Base-by-base conservation (phyloP, 2,113 vertebrate species). In the Tetrao urogallus region DNA sequence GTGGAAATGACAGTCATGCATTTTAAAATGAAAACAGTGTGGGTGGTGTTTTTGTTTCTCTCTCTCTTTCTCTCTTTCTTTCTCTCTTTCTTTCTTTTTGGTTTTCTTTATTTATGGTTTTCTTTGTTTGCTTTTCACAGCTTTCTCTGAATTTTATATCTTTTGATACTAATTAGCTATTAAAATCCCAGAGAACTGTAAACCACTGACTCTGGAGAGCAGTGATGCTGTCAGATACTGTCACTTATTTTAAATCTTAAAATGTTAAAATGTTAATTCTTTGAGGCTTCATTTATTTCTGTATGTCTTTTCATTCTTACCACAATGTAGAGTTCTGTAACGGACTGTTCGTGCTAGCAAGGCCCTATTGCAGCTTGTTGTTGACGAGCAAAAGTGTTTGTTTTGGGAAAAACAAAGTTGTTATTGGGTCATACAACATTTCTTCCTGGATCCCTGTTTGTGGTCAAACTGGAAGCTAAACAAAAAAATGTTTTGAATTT, bases 321-420 rank as follows among this genome's bases (percentile, higher is more conserved):
- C 14, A 2, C 15, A 1, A 0, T 18, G n/a, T 58, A 27, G 71
- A 75, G 12, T n/a, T 10, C 42, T 82, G 17, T 32, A 47, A 61
- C 30, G 28, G 43, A 65, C 2, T 70, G 66, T 87, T 84, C 84
- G 60, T 66, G 7, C 8, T 54, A 40, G 52, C 3, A 10, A 79
- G 6, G 10, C 19, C 7, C 24, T 30, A 8, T 18, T 75, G 57
- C 57, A 78, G 25, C 9, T n/a, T 32, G 10, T 12, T 73, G 88
- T 36, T 95, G 63, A 6, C 73, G 32, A 65, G 67, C 20, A 90
- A 94, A 90, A 80, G 58, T 27, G 6, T 10, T 50, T 81, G 65
- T 90, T 86, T 65, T 52, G 20, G 66, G 42, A 82, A 90, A 96
- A 90, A 92, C 54, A 67, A 63, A 93, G 21, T 64, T 56, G 24